phyloP scores from a whole-genome alignment of 2,797 vertebrate species.

The Pelodytes ibericus region DNA sequence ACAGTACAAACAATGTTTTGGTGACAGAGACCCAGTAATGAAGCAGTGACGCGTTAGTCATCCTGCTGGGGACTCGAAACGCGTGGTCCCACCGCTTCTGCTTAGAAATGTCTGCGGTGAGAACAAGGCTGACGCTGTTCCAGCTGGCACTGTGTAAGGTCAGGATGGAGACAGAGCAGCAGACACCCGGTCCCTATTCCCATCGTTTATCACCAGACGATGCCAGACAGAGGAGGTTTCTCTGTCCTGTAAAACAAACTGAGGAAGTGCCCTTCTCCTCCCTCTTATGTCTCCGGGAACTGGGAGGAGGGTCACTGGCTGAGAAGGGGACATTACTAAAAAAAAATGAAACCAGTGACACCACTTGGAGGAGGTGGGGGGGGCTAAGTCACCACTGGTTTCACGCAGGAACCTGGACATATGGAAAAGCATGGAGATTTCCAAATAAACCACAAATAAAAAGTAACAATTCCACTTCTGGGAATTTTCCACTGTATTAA shows the following conservation, averaged over 20 bases:
- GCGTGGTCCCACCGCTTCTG: too few species aligned
- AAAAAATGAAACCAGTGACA: constrained; percentile 34
- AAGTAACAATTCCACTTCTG: not conserved
- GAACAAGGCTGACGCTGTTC: not conserved
- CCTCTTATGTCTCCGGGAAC: constrained; percentile 48
- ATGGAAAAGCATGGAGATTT: not conserved
- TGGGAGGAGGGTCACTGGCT: constrained; percentile 23
- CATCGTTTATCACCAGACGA: constrained; percentile 10
- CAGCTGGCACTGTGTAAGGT: not conserved
- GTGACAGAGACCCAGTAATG: too few species aligned
- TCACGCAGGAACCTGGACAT: not conserved
- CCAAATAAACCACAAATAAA: not conserved
- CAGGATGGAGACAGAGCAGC: not conserved
- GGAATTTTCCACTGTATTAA: too few species aligned
- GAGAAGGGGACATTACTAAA: constrained; percentile 14
- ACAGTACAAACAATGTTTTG: too few species aligned
- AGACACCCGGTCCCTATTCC: constrained; percentile 2
- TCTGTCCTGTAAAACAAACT: constrained; percentile 47
- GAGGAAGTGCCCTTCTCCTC: constrained; percentile 40
- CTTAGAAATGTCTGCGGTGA: too few species aligned
- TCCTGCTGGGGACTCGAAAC: too few species aligned
- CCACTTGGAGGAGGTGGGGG: not conserved
- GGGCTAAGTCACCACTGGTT: not conserved
- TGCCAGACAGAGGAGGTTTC: constrained; percentile 31
- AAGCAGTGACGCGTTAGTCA: too few species aligned